phyloP scores from a whole-genome alignment of 2,113 vertebrate genomes.

The Cathartes aura region DNA sequence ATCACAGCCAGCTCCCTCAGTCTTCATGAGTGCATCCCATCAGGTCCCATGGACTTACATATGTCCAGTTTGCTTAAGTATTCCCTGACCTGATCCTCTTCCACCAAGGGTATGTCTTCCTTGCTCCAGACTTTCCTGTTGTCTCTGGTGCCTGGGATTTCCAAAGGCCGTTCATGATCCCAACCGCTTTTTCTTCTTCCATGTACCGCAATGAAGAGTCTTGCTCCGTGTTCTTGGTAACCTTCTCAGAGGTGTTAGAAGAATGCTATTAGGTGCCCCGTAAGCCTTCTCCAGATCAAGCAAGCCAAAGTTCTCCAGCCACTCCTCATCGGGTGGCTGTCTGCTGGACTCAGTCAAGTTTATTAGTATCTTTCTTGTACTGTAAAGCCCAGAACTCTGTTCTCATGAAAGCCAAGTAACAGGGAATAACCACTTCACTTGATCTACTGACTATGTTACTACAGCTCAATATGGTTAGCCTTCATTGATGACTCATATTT shows the following conservation, averaged over 20 bases:
- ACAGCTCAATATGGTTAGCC: not conserved
- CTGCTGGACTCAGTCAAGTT: not conserved
- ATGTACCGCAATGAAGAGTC: not conserved
- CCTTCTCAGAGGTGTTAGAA: not conserved
- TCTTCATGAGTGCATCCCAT: not conserved
- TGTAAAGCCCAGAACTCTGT: not conserved
- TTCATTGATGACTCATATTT: not conserved
- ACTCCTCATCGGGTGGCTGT: not conserved
- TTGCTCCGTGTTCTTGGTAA: not conserved
- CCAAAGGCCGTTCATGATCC: not conserved
- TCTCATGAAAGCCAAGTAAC: not conserved
- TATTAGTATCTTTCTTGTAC: not conserved
- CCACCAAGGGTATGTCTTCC: not conserved
- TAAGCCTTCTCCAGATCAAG: not conserved
- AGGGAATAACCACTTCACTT: not conserved
- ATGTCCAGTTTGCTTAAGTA: not conserved
- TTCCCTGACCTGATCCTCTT: not conserved
- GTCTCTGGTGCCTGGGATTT: not conserved
- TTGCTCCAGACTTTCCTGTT: not conserved
- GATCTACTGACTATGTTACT: not conserved
- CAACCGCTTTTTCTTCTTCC: not conserved
- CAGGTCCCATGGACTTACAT: not conserved
- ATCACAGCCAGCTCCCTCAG: not conserved
- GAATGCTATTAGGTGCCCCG: not conserved
- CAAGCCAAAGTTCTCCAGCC: not conserved